These are phyloP conservation scores for Syngnathus scovelli DNA, from an alignment of 2,113 vertebrate species.

Conservation along the genomic window DNA sequence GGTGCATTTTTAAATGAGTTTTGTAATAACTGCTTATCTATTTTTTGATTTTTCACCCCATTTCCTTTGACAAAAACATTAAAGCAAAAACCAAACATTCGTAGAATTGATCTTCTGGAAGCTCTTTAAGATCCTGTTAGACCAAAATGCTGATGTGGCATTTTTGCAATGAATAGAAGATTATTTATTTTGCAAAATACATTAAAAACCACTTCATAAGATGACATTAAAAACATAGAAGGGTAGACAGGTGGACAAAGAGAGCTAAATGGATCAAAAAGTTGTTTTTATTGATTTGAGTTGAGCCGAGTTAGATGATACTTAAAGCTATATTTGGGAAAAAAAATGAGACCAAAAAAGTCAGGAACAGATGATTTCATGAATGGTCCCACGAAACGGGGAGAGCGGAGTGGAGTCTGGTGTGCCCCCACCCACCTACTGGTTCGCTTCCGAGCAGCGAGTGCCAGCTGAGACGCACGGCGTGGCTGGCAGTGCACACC, in stretches of 20 bases:
- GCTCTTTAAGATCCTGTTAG: background rate
- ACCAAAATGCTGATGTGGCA: background rate
- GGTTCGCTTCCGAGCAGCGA: background rate
- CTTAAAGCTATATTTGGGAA: too few relatives aligned
- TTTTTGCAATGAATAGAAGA: background rate
- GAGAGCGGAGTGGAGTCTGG: background rate
- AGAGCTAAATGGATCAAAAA: too few relatives aligned
- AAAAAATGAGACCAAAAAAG: background rate
- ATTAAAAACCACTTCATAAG: background rate
- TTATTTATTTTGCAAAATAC: background rate
- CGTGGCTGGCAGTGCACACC: conserved; percentile 48
- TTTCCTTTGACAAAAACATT: background rate
- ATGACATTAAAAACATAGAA: background rate
- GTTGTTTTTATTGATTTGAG: too few relatives aligned
- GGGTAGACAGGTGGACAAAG: background rate
- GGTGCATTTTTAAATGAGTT: background rate
- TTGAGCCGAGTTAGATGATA: too few relatives aligned
- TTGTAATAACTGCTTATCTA: background rate
- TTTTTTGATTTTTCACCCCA: background rate
- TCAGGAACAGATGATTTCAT: background rate
- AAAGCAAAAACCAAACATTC: background rate
- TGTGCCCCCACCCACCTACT: background rate
- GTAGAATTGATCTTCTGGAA: background rate
- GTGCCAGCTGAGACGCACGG: conserved; percentile 13
- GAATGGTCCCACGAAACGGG: background rate